Conservation (phyloP, 2,113 vertebrate species). For the Malurus melanocephalus region DNA sequence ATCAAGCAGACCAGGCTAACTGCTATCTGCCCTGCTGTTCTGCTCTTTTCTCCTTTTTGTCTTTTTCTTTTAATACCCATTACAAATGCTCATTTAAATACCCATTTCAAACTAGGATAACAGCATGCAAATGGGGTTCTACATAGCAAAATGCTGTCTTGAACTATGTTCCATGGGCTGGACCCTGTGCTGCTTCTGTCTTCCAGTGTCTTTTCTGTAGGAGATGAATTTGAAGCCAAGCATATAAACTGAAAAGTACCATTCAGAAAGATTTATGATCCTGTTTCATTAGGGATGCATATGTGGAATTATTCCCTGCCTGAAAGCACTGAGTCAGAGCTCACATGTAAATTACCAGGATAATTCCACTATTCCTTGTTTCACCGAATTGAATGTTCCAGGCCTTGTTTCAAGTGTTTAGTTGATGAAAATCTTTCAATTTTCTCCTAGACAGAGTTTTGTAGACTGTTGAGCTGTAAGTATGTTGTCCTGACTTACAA, state of each 20-base stretch:
- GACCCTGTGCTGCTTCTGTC: background rate
- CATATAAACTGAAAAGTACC: background rate
- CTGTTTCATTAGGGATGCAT: slow-evolving; percentile 16
- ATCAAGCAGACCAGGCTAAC: background rate
- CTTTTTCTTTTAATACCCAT: background rate
- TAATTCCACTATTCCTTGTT: background rate
- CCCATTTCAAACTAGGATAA: background rate
- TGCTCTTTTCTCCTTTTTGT: background rate
- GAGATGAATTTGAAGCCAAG: background rate
- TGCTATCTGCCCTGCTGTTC: background rate
- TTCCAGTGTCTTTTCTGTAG: background rate
- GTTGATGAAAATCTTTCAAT: background rate
- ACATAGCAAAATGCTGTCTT: background rate
- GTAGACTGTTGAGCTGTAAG: background rate
- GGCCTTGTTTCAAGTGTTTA: background rate
- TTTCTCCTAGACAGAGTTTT: background rate
- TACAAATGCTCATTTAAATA: background rate
- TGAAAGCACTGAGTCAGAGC: slow-evolving; percentile 39
- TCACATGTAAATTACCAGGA: slow-evolving; percentile 33
- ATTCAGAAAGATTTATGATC: slow-evolving; percentile 32
- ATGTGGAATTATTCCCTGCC: slow-evolving; percentile 5
- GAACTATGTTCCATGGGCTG: background rate
- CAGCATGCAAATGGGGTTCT: background rate
- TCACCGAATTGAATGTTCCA: background rate
- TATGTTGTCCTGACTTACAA: background rate